A percentile compares a stretch with the other conserved stretches of the same genome.
Conservation (phyloP, 2,888 invertebrate species). For the Sericinus montela region DNA sequence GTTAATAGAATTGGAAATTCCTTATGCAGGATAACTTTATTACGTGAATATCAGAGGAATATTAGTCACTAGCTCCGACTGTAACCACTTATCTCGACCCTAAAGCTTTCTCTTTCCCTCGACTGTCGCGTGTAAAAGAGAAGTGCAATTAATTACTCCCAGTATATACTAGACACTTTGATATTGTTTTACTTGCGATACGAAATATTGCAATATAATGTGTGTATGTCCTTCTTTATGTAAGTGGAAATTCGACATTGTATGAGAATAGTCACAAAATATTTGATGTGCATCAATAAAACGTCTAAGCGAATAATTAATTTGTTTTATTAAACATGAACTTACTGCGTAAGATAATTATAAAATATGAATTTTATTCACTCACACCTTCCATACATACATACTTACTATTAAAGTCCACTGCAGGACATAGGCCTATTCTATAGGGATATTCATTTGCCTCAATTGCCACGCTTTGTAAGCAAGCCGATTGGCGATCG, state of each 20-base stretch:
- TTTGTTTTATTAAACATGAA: background rate
- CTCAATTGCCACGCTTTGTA: too few species aligned
- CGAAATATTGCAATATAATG: conserved; percentile 8
- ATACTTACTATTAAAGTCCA: too few species aligned
- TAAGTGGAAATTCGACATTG: conserved; percentile 16
- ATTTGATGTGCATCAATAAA: conserved; percentile 14
- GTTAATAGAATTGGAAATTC: too few species aligned
- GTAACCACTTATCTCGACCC: background rate
- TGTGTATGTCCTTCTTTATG: conserved; percentile 10
- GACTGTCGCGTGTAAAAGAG: conserved; percentile 1
- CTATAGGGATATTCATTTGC: too few species aligned
- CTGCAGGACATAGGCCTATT: too few species aligned
- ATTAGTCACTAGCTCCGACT: conserved; percentile 5
- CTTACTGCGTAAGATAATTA: too few species aligned
- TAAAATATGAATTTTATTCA: too few species aligned
- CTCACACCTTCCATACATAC: background rate
- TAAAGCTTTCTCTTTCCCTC: conserved; percentile 6
- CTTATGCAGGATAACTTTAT: background rate
- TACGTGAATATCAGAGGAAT: background rate
- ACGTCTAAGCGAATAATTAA: background rate
- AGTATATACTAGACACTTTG: background rate
- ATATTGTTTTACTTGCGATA: background rate
- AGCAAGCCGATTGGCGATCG: too few species aligned
- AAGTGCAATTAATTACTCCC: background rate
- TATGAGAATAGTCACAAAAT: conserved; percentile 14